Evolutionary conservation across 2,888 invertebrate genomes (phyloP).

Genomic region (Oscheius sp.): DNA sequence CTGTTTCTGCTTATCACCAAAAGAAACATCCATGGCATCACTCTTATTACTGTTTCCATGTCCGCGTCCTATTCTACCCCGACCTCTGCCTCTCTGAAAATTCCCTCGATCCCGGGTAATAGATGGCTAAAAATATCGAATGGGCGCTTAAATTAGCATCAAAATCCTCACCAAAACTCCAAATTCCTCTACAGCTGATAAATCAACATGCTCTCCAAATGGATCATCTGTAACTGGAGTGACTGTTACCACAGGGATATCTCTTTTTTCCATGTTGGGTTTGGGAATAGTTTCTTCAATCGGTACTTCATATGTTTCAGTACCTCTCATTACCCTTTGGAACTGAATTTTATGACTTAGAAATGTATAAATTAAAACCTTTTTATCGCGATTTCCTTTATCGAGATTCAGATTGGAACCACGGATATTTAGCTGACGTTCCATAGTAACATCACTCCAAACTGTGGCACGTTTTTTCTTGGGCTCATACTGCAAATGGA

Average conservation of each 20-base stretch:
- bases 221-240: conserved; percentile 50
- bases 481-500: conserved; percentile 14
- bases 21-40: background rate
- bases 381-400: background rate
- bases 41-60: background rate
- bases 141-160: too few species aligned
- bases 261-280: background rate
- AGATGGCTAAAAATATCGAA: conserved; percentile 5
- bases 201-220: conserved; percentile 47
- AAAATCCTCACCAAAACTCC: conserved; percentile 31
- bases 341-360: conserved; percentile 1
- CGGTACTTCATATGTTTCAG: conserved; percentile 33
- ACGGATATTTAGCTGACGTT: conserved; percentile 24
- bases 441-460: conserved; percentile 30
- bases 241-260: conserved; percentile 34
- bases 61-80: conserved; percentile 7
- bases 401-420: conserved; percentile 20
- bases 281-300: background rate
- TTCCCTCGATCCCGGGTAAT: too few species aligned
- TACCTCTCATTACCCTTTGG: conserved; percentile 26
- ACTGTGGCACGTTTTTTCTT: conserved; percentile 20
- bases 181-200: conserved; percentile 41
- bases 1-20: background rate
- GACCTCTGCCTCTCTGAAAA: too few species aligned
- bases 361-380: background rate